Base-by-base conservation (phyloP, 2,113 vertebrate genomes). In the Tonatia bakeri region DNA sequence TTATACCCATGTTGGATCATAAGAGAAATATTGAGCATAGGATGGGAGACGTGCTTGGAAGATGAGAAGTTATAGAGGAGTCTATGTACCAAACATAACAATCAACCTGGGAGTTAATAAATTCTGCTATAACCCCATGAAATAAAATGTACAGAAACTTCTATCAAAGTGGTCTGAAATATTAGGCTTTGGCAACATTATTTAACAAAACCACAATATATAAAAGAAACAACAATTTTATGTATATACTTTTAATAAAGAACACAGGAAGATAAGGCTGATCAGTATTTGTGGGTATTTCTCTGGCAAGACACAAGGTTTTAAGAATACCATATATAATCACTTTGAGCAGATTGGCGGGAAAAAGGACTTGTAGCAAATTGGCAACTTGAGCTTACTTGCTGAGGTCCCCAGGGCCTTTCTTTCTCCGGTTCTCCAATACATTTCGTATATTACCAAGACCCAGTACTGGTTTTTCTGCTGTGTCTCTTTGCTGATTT, bases 301-400 rank as follows among this genome's bases (percentile, higher is more conserved):
- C 72, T 88, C 52, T 75, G 97, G 87, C 84, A 96, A 95, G 70
- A 92, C 17, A 90, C 73, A 94, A 81, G 40, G 45, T 92, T 97
- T 96, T 91, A 91, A 96, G 80, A 96, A 94, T 83, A 97, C 38
- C 82, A 90, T 70, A 91, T 91, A 92, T 69, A 94, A 67, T 96
- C 77, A 94, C 47, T 88, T 87, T 92, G 87, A 97, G 47, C 82
- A 97, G 76, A 89, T 64, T 89, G 77, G 80, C 86, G 52, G 47
- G 84, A 81, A 93, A 61, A 64, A 91, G 61, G 67, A 95, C 0
- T 24, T 82, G 85, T 84, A 97, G 82, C 92, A 97, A 95, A 96
- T 97, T 95, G 92, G 94, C 93, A 96, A 90, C 75, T 95, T 96
- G 70, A 90, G 72, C 83, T 97, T 96, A 96, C 96, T 47, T 94